phyloP scores from a whole-genome alignment of 2,797 vertebrate genomes.

The Neosilurus mollespiculum region DNA sequence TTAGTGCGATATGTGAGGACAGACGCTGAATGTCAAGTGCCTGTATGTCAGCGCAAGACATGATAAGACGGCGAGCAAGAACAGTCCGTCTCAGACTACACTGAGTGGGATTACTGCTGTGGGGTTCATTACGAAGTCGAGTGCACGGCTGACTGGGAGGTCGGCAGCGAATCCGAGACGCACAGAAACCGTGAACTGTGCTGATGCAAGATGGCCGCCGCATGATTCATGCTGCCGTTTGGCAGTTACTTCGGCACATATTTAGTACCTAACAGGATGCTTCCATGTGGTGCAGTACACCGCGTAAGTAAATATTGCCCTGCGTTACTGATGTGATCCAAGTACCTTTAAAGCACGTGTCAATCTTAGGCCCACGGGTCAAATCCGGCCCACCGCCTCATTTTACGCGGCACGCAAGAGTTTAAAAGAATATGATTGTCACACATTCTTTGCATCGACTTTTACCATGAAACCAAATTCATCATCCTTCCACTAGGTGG shows the following conservation, averaged over 20 bases:
- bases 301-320: neutral
- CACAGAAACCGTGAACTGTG: no score
- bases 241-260: neutral
- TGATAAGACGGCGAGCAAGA: neutral
- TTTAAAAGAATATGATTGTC: no score
- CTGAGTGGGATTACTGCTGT: neutral
- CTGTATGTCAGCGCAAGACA: neutral
- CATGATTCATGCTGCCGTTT: neutral
- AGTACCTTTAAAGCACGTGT: no score
- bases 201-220: neutral
- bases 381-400: no score
- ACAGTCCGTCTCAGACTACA: neutral
- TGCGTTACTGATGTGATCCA: no score
- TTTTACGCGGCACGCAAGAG: no score
- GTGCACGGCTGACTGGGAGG: neutral
- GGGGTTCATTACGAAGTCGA: neutral
- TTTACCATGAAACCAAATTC: no score
- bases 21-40: neutral
- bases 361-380: no score
- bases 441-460: no score
- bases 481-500: no score
- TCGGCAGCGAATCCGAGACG: neutral
- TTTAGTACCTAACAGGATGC: neutral
- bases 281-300: neutral
- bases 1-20: neutral